A percentile compares a stretch with the other conserved stretches of the same genome.
phyloP scores from a whole-genome alignment of 1,140 invertebrate species.

The Drosophila busckii region DNA sequence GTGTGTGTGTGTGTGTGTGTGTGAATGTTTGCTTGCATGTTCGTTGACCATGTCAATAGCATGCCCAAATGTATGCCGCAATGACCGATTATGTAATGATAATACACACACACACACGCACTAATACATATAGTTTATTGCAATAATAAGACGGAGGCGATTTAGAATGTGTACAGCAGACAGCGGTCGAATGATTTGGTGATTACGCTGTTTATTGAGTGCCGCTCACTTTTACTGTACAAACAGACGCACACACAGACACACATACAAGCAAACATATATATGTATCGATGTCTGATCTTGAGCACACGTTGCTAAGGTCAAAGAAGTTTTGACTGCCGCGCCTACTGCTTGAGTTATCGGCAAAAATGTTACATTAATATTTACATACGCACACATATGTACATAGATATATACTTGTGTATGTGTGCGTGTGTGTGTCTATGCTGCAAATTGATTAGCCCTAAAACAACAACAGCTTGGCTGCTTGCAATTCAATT shows the following conservation, averaged over 20 bases:
- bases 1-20: background rate
- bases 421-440: slow-evolving; percentile 1
- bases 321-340: slow-evolving; percentile 48
- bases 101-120: slow-evolving; percentile 38
- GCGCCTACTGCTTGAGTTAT: slow-evolving; percentile 38
- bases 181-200: slow-evolving; percentile 36
- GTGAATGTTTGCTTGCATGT: no score
- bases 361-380: slow-evolving; percentile 29
- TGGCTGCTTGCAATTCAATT: slow-evolving; percentile 20
- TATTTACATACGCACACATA: slow-evolving; percentile 7
- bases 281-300: slow-evolving; percentile 24
- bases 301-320: slow-evolving; percentile 56
- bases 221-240: slow-evolving; percentile 27
- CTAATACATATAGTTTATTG: slow-evolving; percentile 22
- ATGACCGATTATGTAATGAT: slow-evolving; percentile 61
- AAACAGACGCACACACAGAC: background rate
- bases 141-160: slow-evolving; percentile 29
- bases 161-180: slow-evolving; percentile 15
- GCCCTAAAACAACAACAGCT: no score
- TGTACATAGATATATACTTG: slow-evolving; percentile 14
- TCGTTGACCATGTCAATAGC: no score
- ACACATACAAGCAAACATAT: background rate
- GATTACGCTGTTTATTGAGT: slow-evolving; percentile 24
- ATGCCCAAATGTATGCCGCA: slow-evolving; percentile 25
- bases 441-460: no score